Base-by-base conservation (phyloP, 1,140 invertebrate species). In the Ptiloglossa arizonensis region DNA sequence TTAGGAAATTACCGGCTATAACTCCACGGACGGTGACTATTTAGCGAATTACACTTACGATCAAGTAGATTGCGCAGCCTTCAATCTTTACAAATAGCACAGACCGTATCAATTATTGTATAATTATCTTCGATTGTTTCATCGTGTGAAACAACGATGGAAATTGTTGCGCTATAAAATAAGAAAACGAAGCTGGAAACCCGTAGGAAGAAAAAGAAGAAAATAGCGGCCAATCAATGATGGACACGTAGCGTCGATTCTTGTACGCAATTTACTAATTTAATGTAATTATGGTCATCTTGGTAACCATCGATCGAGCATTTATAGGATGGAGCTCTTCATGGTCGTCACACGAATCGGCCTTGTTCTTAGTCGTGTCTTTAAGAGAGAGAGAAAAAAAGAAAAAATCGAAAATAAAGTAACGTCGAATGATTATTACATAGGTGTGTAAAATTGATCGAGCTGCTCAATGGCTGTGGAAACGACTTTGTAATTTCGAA, bases 241-340 rank as follows among this genome's bases (percentile, higher is more conserved):
- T 9, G 9, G 4, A 64, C 5, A n/a, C 24, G 41, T 9, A 48
- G 46, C 46, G 6, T 48, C 6, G 17, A 44, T 17, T 57, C 41
- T 44, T 17, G 19, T 46, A 24, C 57, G 22, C 35, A n/a, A 32
- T 54, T 74, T 19, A 48, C 64, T 72, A 63, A 82, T 80, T 52
- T 50, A 35, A 17, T 54, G 52, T 59, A 80, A 75, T 81, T 59
- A 69, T 32, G 44, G 27, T 50, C 38, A 35, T 46, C 17, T 2
- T 17, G 50, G 73, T 82, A 80, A 82, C 48, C 50, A 11, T 69
- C 44, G 46, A 79, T 68, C 62, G 27, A n/a, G 8, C 17, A 44
- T 48, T 64, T 57, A 79, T 64, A 48, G 46, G 63, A 60, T 54
- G 56, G 41, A 27, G 56, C 9, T 63, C 38, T 22, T 4, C 32